A percentile compares a stretch with the other conserved stretches of the same genome.
Evolutionary conservation across 2,888 invertebrate species (phyloP).

Genomic region (Sinotaia quadrata): DNA sequence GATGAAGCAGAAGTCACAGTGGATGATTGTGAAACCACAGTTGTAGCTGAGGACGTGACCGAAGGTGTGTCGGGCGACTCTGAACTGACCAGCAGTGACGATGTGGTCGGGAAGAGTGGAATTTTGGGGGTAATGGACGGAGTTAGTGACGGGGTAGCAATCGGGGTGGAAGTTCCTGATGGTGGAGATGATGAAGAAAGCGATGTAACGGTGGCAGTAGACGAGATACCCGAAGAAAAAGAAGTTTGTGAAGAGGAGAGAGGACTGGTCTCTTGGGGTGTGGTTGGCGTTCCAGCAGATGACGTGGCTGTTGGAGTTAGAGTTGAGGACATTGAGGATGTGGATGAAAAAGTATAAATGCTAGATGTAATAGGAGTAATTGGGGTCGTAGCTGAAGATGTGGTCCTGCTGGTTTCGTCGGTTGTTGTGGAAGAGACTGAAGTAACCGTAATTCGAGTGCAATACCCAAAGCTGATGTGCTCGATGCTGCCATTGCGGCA

Average conservation of each 20-base stretch:
- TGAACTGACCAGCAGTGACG: no score
- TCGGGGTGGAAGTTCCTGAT: neutral
- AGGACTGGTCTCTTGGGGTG: neutral
- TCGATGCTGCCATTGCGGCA: slow-evolving; percentile 64
- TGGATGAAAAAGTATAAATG: no score
- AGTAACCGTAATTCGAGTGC: slow-evolving; percentile 35
- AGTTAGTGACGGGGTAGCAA: neutral
- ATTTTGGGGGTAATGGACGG: neutral
- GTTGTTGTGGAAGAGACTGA: neutral
- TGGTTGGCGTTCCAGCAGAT: neutral
- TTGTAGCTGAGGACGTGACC: no score
- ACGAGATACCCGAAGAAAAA: neutral
- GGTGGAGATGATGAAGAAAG: neutral
- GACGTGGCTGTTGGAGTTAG: neutral
- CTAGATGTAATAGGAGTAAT: no score
- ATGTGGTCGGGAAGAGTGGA: no score
- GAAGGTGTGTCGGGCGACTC: no score
- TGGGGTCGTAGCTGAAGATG: slow-evolving; percentile 22
- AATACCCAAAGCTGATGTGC: slow-evolving; percentile 59
- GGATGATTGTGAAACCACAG: no score
- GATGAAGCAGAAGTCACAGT: no score
- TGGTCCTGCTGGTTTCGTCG: slow-evolving; percentile 3
- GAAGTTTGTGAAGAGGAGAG: neutral
- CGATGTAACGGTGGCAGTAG: no score
- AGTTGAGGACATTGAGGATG: slow-evolving; percentile 3